These are phyloP conservation scores for Phalacrocorax carbo DNA, from an alignment of 2,113 vertebrate species.

Conservation along the genomic window DNA sequence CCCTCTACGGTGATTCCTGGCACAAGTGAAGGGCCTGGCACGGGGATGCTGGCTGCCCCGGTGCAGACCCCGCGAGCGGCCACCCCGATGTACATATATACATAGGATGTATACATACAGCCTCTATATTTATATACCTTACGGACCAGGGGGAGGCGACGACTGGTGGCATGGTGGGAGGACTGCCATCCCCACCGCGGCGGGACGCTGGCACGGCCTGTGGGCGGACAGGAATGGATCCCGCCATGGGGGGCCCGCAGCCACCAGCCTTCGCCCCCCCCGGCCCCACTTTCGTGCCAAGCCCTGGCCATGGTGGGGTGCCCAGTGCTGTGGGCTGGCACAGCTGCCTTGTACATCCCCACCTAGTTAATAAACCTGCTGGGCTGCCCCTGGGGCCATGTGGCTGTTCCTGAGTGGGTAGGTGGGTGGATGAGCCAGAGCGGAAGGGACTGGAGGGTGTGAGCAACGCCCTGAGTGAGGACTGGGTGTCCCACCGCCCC, in stretches of 20 bases:
- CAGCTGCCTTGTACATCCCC: no score
- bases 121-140: constrained; percentile 70
- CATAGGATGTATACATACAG: constrained; percentile 47
- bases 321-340: no score
- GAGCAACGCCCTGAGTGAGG: no score
- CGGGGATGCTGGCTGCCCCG: background rate
- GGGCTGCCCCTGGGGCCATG: no score
- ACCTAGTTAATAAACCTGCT: no score
- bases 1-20: constrained; percentile 65
- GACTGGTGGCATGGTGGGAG: fast-evolving
- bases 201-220: background rate
- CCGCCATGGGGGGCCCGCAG: background rate
- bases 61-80: background rate
- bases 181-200: background rate
- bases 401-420: no score
- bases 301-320: no score
- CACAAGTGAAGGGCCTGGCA: constrained; percentile 25
- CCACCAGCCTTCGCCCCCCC: no score
- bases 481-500: no score
- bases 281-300: no score
- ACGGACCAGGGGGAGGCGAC: background rate
- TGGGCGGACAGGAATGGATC: background rate
- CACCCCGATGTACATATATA: constrained; percentile 69
- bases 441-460: no score
- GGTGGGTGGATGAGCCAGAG: no score